Evolutionary conservation across 2,888 invertebrate species (phyloP).

Genomic region (Rhagonycha fulva): DNA sequence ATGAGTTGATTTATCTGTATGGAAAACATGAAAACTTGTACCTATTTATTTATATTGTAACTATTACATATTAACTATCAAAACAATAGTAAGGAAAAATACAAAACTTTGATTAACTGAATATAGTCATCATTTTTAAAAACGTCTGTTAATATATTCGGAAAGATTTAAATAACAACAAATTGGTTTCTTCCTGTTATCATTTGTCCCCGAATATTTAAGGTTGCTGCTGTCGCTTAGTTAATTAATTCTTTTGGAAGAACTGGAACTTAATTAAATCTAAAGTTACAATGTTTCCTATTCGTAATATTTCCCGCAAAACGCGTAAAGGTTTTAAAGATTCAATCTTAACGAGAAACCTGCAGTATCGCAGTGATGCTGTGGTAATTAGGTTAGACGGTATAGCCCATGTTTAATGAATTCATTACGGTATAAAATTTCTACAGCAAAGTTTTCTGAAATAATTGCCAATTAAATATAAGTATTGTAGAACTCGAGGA

Average conservation of each 20-base stretch:
- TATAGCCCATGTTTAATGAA: constrained; percentile 27
- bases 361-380: constrained; percentile 16
- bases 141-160: not conserved
- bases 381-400: constrained; percentile 25
- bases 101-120: not conserved
- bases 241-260: constrained; percentile 52
- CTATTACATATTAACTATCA: too few relatives aligned
- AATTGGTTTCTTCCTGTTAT: constrained; percentile 51
- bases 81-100: too few relatives aligned
- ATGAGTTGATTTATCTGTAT: too few relatives aligned
- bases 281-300: constrained; percentile 49
- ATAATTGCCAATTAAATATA: constrained; percentile 49
- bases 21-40: too few relatives aligned
- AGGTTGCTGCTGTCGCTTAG: constrained; percentile 49
- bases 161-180: constrained; percentile 50
- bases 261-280: constrained; percentile 52
- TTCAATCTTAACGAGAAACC: constrained; percentile 21
- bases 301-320: constrained; percentile 42
- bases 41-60: too few relatives aligned
- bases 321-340: constrained; percentile 28
- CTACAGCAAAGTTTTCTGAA: constrained; percentile 46
- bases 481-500: constrained; percentile 21
- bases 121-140: not conserved
- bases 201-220: constrained; percentile 41
- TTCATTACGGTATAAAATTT: constrained; percentile 42